A percentile compares a stretch with the other conserved stretches of the same genome.
These are phyloP conservation scores for Parapsyche elsis DNA, from an alignment of 1,140 invertebrate genomes.

Conservation along the genomic window DNA sequence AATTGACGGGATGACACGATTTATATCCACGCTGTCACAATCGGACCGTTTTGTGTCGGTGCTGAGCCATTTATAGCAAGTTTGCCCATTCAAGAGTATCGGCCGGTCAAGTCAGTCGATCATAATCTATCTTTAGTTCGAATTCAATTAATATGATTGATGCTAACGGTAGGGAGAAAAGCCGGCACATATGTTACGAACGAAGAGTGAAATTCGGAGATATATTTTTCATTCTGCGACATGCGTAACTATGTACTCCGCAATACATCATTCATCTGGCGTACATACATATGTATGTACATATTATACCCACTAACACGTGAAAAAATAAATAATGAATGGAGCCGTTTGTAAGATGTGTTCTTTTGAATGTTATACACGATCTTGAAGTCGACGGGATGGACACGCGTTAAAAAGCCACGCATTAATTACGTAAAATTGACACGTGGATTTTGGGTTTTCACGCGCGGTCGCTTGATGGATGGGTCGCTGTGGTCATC, in stretches of 20 bases:
- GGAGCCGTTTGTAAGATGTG: background rate
- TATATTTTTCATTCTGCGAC: conserved; percentile 21
- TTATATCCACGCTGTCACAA: too few species aligned
- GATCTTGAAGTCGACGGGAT: background rate
- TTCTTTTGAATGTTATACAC: background rate
- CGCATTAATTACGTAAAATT: conserved; percentile 24
- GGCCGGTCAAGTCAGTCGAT: too few species aligned
- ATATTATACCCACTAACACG: too few species aligned
- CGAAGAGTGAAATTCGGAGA: conserved; percentile 5
- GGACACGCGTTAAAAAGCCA: background rate
- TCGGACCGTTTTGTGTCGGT: too few species aligned
- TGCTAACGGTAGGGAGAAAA: background rate
- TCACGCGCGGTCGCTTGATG: background rate
- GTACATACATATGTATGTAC: too few species aligned
- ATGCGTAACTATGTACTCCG: background rate
- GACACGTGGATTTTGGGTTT: background rate
- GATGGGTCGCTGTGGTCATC: background rate
- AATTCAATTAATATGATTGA: conserved; percentile 23
- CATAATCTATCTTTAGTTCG: background rate
- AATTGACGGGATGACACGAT: too few species aligned
- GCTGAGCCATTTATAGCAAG: too few species aligned
- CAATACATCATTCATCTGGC: conserved; percentile 4
- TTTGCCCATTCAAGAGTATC: too few species aligned
- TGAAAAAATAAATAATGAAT: conserved; percentile 11
- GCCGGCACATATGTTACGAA: background rate